These are phyloP conservation scores for Fregetta grallaria DNA, from an alignment of 2,113 vertebrate species.

Conservation along the genomic window DNA sequence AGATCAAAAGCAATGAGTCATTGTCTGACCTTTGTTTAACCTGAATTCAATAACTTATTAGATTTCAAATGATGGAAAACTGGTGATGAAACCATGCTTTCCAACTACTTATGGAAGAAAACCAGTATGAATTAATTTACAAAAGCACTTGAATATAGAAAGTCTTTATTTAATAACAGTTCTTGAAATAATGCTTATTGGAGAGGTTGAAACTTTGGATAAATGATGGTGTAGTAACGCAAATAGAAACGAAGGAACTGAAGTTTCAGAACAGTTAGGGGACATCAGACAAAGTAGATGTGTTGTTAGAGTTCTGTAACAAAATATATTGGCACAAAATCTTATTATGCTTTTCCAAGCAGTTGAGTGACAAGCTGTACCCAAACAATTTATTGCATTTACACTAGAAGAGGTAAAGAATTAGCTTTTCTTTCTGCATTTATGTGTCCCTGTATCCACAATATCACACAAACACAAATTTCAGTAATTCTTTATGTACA, in stretches of 20 bases:
- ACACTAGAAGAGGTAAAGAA: not conserved
- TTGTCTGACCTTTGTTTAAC: conserved; percentile 37
- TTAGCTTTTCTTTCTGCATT: not conserved
- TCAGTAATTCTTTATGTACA: not conserved
- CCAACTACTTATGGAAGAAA: not conserved
- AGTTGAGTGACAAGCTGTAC: not conserved
- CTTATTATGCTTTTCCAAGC: not conserved
- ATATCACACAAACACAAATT: not conserved
- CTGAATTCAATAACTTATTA: conserved; percentile 1
- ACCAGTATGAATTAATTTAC: not conserved
- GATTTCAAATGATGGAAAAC: conserved; percentile 21
- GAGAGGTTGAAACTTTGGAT: not conserved
- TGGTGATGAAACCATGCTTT: not conserved
- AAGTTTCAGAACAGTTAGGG: not conserved
- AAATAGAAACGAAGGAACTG: not conserved
- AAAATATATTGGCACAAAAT: not conserved
- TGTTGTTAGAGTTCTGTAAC: not conserved
- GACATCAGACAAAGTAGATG: not conserved
- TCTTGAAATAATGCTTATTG: not conserved
- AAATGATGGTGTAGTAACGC: not conserved
- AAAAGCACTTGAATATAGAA: not conserved
- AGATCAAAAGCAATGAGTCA: conserved; percentile 34
- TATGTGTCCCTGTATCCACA: not conserved
- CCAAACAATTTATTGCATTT: not conserved
- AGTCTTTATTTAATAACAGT: not conserved